Evolutionary conservation across 2,113 vertebrate species (phyloP).

Genomic region (Nannobrachium achirus): DNA sequence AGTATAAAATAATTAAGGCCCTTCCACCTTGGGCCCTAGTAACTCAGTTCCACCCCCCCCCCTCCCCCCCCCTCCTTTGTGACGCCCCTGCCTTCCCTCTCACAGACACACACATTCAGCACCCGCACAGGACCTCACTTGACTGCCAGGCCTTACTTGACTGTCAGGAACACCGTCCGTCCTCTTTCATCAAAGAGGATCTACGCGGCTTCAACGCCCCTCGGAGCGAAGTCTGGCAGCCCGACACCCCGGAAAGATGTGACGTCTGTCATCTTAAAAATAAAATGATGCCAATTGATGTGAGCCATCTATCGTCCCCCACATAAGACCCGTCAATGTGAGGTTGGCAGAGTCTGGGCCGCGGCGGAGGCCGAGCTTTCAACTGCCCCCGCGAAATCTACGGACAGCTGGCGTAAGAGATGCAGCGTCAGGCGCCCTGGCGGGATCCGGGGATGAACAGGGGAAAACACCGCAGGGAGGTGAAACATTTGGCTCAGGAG

Average conservation of each 20-base stretch:
- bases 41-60: too few relatives aligned
- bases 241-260: neutral
- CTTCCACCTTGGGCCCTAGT: too few relatives aligned
- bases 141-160: too few relatives aligned
- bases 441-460: neutral
- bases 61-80: too few relatives aligned
- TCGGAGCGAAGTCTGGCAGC: constrained; percentile 20
- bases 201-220: neutral
- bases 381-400: constrained; percentile 67
- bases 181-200: too few relatives aligned
- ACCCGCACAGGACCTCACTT: neutral
- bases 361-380: constrained; percentile 71
- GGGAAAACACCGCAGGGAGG: neutral
- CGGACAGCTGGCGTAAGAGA: constrained; percentile 59
- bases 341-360: constrained; percentile 74
- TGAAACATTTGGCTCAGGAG: too few relatives aligned
- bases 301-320: constrained; percentile 37
- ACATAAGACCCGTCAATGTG: constrained; percentile 74
- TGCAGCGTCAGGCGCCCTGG: neutral
- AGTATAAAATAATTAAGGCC: too few relatives aligned
- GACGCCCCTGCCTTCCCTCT: too few relatives aligned
- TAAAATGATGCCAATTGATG: constrained; percentile 28
- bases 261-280: constrained; percentile 49
- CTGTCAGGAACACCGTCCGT: too few relatives aligned
- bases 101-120: constrained; percentile 9